phyloP scores from a whole-genome alignment of 2,888 invertebrate species.

The Ormyrus labotus region DNA sequence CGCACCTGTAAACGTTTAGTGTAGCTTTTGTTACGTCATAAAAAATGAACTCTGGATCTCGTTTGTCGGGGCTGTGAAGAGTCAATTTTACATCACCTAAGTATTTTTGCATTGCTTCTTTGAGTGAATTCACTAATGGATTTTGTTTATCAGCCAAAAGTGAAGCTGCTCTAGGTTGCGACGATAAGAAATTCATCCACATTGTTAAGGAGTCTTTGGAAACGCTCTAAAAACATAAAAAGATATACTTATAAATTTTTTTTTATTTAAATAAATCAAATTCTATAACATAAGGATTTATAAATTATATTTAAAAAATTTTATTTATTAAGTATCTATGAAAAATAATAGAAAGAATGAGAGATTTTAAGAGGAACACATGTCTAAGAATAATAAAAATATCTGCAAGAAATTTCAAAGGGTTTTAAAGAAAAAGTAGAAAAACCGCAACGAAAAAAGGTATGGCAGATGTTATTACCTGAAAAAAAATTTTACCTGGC shows the following conservation, averaged over 20 bases:
- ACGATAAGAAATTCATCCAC: conserved; percentile 86
- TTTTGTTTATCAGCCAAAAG: conserved; percentile 82
- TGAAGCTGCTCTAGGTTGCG: conserved; percentile 86
- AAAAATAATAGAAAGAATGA: too few species aligned
- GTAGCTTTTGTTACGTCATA: conserved; percentile 89
- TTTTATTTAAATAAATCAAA: not conserved
- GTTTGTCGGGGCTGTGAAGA: conserved; percentile 84
- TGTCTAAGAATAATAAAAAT: too few species aligned
- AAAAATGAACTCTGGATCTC: conserved; percentile 95
- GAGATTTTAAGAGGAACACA: too few species aligned
- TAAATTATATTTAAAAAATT: conserved; percentile 22
- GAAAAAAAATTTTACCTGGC: too few species aligned
- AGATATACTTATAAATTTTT: not conserved
- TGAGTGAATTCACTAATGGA: conserved; percentile 83
- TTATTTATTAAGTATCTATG: not conserved
- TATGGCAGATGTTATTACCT: not conserved
- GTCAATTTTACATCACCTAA: conserved; percentile 86
- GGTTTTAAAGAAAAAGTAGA: not conserved
- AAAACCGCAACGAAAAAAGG: not conserved
- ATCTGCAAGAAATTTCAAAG: too few species aligned
- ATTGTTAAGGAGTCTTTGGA: conserved; percentile 84
- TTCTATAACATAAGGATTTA: conserved; percentile 15
- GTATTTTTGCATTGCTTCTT: conserved; percentile 85
- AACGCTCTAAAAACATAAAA: conserved; percentile 80
- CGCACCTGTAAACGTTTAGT: conserved; percentile 91